A percentile compares a stretch with the other conserved stretches of the same genome.
Conservation (phyloP, 2,888 invertebrate genomes). For the Drosophila subquinaria region DNA sequence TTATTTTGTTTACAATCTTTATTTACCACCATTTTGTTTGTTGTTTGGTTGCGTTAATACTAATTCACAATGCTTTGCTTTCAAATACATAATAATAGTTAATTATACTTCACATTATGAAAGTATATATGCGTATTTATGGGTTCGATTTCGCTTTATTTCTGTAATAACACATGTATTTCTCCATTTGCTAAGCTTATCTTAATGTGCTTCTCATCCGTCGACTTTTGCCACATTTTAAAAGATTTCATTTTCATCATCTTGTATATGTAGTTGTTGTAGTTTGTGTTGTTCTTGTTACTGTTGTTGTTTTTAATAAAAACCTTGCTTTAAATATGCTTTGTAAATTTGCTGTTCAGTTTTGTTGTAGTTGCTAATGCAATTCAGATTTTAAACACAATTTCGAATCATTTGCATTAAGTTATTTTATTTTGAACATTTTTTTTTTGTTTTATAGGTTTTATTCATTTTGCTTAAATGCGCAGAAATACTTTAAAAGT, state of each 20-base stretch:
- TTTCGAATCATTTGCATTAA: conserved; percentile 37
- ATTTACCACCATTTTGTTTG: conserved; percentile 61
- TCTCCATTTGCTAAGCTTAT: conserved; percentile 58
- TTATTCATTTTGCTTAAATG: conserved; percentile 70
- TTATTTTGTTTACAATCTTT: conserved; percentile 68
- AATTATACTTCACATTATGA: conserved; percentile 71
- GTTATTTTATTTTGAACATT: conserved; percentile 32
- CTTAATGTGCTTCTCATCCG: conserved; percentile 39
- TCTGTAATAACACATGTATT: conserved; percentile 51
- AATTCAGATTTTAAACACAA: conserved; percentile 46
- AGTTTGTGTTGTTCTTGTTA: conserved; percentile 22
- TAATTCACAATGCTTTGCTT: conserved; percentile 78
- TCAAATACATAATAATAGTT: conserved; percentile 78
- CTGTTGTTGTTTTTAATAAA: conserved; percentile 51
- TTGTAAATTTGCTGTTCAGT: conserved; percentile 40
- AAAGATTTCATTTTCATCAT: conserved; percentile 27
- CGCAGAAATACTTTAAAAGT: conserved; percentile 76
- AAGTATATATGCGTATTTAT: conserved; percentile 62
- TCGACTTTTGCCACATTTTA: conserved; percentile 35
- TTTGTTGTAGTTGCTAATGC: conserved; percentile 31
- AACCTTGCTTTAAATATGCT: conserved; percentile 46
- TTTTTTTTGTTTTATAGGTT: conserved; percentile 19
- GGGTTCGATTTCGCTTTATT: conserved; percentile 26
- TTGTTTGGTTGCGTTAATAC: conserved; percentile 74
- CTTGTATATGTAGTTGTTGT: conserved; percentile 44